These are phyloP conservation scores for Allacma fusca DNA, from an alignment of 2,888 invertebrate species.

Conservation along the genomic window DNA sequence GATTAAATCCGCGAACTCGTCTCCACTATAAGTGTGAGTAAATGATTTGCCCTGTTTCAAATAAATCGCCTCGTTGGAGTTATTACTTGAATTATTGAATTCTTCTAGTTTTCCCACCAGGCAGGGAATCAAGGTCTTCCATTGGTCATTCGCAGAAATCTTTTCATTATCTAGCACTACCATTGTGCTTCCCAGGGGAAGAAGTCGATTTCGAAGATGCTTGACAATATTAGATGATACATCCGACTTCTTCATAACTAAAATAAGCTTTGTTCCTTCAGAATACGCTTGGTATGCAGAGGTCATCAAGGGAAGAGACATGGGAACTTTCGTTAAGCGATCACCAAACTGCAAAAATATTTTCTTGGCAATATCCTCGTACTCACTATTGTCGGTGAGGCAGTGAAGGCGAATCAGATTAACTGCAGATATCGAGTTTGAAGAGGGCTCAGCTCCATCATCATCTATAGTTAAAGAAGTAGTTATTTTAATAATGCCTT, in stretches of 20 bases:
- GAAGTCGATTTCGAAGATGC: conserved; percentile 40
- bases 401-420: conserved; percentile 80
- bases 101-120: conserved; percentile 29
- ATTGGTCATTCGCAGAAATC: background rate
- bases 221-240: conserved; percentile 14
- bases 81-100: background rate
- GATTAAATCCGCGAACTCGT: background rate
- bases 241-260: conserved; percentile 38
- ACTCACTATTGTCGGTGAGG: conserved; percentile 70
- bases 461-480: conserved; percentile 72
- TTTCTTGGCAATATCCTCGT: conserved; percentile 69
- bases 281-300: conserved; percentile 69
- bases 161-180: conserved; percentile 32
- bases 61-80: conserved; percentile 14
- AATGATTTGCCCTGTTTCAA: conserved; percentile 26
- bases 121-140: conserved; percentile 29
- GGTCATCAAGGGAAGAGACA: conserved; percentile 79
- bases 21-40: background rate
- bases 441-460: conserved; percentile 93
- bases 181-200: conserved; percentile 46
- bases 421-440: conserved; percentile 85
- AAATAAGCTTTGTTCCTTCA: conserved; percentile 39
- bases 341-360: conserved; percentile 72
- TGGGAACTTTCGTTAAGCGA: conserved; percentile 72
- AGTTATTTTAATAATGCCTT: background rate